These are phyloP conservation scores for Gobiocypris rarus DNA, from an alignment of 2,113 vertebrate species.

Conservation along the genomic window DNA sequence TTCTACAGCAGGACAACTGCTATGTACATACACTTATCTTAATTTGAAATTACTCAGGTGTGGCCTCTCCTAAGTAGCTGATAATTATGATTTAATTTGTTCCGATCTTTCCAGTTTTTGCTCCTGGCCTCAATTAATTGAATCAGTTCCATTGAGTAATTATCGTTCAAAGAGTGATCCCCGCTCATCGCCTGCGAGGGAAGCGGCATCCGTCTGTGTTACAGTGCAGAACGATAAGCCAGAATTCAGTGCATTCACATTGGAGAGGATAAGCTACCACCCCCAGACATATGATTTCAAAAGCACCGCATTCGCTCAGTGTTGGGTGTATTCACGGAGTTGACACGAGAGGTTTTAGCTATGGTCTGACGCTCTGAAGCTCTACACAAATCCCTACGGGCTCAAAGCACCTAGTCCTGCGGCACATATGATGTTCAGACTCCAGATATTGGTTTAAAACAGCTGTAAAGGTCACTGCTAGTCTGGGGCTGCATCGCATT, in stretches of 20 bases:
- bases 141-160: constrained; percentile 50
- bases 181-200: constrained; percentile 33
- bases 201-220: constrained; percentile 13
- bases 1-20: constrained; percentile 2
- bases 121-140: constrained; percentile 52
- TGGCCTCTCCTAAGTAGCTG: constrained; percentile 41
- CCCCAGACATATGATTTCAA: constrained; percentile 29
- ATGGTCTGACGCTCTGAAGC: not conserved
- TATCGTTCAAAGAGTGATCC: constrained; percentile 16
- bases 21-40: constrained; percentile 38
- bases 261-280: not conserved
- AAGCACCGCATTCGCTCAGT: not conserved
- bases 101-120: constrained; percentile 31
- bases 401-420: not conserved
- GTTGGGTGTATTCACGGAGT: constrained; percentile 19
- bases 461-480: constrained; percentile 26
- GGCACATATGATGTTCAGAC: constrained; percentile 4
- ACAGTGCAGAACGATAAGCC: not conserved
- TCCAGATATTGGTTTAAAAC: constrained; percentile 38
- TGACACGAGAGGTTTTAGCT: constrained; percentile 38
- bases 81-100: constrained; percentile 56
- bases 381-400: constrained; percentile 2
- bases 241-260: not conserved
- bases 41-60: constrained; percentile 47
- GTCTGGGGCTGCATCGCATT: constrained; percentile 7